Evolutionary conservation across 2,797 vertebrate genomes (phyloP).

Genomic region (Poeciliopsis turneri): DNA sequence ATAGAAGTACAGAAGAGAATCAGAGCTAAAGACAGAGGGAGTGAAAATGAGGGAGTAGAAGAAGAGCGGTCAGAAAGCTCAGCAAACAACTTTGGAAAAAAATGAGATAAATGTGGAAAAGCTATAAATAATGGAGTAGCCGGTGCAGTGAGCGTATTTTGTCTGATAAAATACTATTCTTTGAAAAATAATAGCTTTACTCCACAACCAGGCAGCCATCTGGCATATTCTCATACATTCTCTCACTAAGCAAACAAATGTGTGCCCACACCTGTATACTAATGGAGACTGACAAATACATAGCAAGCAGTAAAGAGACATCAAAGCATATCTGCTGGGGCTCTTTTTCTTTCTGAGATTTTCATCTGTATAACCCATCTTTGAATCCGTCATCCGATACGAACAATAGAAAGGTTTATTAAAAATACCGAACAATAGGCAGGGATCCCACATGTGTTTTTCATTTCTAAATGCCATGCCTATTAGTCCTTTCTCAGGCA

Average conservation of each 20-base stretch:
- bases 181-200: slow-evolving; percentile 72
- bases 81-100: slow-evolving; percentile 61
- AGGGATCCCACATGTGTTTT: not conserved
- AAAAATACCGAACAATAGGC: slow-evolving; percentile 14
- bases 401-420: slow-evolving; percentile 42
- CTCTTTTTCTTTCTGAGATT: slow-evolving; percentile 36
- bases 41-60: slow-evolving; percentile 25
- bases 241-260: slow-evolving; percentile 34
- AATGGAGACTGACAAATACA: slow-evolving; percentile 48
- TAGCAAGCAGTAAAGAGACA: slow-evolving; percentile 47
- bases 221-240: slow-evolving; percentile 32
- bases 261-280: slow-evolving; percentile 34
- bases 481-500: not conserved
- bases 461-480: not conserved
- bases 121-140: slow-evolving; percentile 70
- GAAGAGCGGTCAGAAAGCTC: slow-evolving; percentile 55
- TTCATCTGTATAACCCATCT: slow-evolving; percentile 39
- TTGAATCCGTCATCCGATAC: slow-evolving; percentile 38
- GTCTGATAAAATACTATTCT: slow-evolving; percentile 65
- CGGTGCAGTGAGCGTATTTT: slow-evolving; percentile 54
- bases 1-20: slow-evolving; percentile 28
- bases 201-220: slow-evolving; percentile 57
- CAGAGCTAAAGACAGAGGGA: slow-evolving; percentile 25
- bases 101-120: slow-evolving; percentile 56
- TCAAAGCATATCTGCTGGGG: slow-evolving; percentile 38